These are phyloP conservation scores for Drosophila sucinea DNA, from an alignment of 1,140 invertebrate genomes.

Conservation along the genomic window DNA sequence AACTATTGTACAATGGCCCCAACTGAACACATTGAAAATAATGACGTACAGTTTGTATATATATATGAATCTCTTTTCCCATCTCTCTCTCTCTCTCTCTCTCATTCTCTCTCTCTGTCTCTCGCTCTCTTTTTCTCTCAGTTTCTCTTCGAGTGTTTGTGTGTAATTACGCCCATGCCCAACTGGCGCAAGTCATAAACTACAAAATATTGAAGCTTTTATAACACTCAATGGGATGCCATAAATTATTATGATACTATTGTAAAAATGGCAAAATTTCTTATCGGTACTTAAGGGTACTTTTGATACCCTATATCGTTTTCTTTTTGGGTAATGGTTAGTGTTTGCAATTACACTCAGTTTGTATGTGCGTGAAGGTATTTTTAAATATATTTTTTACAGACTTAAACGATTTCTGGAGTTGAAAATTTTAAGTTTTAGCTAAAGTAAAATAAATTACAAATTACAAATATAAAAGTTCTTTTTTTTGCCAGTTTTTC, in stretches of 20 bases:
- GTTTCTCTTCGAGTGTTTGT: conserved; percentile 17
- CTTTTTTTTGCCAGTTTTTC: no score
- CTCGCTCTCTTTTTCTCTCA: not conserved
- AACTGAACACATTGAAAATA: conserved; percentile 51
- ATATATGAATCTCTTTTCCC: conserved; percentile 5
- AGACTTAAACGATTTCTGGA: no score
- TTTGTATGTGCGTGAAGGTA: not conserved
- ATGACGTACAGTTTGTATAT: conserved; percentile 64
- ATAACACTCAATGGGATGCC: conserved; percentile 77
- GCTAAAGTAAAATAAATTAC: no score
- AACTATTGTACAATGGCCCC: conserved; percentile 49
- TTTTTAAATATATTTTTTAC: not conserved
- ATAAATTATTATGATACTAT: conserved; percentile 82
- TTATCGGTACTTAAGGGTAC: conserved; percentile 78
- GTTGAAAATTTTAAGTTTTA: no score
- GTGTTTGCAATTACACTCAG: not conserved
- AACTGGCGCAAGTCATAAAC: conserved; percentile 80
- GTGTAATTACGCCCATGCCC: conserved; percentile 75
- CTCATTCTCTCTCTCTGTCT: not conserved
- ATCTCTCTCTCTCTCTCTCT: not conserved
- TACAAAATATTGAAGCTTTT: conserved; percentile 83
- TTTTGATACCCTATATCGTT: conserved; percentile 41
- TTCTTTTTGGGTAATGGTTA: not conserved
- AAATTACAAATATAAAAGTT: no score
- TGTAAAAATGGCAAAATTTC: conserved; percentile 81